Conservation (phyloP, 2,888 invertebrate species). For the Ptilodon capucinus region DNA sequence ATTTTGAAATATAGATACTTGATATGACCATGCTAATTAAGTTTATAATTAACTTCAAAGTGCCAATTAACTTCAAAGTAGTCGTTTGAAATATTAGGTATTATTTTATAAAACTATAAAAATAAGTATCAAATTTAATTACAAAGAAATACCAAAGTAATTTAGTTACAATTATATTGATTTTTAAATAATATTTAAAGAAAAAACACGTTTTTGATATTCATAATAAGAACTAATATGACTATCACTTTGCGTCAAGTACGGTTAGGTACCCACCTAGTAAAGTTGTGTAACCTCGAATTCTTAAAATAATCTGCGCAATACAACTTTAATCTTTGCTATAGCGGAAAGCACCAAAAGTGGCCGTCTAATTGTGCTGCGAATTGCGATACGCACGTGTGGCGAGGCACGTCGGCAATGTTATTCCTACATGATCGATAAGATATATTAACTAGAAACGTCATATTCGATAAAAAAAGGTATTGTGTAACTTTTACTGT, state of each 20-base stretch:
- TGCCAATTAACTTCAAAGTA: no score
- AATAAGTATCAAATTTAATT: no score
- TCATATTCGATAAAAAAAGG: slow-evolving; percentile 25
- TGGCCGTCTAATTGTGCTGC: neutral
- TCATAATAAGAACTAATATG: neutral
- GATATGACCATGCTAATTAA: no score
- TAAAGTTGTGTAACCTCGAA: neutral
- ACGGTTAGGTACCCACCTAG: no score
- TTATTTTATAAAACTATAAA: no score
- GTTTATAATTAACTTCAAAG: no score
- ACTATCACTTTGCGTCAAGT: neutral
- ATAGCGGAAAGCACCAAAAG: slow-evolving; percentile 10
- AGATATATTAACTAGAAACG: slow-evolving; percentile 28
- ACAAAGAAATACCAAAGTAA: no score
- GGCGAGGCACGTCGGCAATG: slow-evolving; percentile 40
- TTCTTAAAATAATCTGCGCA: neutral
- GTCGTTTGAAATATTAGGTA: no score
- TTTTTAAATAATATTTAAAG: no score
- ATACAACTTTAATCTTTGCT: slow-evolving; percentile 2
- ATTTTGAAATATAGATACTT: no score
- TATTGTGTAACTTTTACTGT: neutral
- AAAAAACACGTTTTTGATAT: neutral
- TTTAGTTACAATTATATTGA: no score
- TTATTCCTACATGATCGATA: slow-evolving; percentile 23
- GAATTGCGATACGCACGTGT: slow-evolving; percentile 33